Evolutionary conservation across 2,797 vertebrate species (phyloP).

Genomic region (Sphenodon punctatus): DNA sequence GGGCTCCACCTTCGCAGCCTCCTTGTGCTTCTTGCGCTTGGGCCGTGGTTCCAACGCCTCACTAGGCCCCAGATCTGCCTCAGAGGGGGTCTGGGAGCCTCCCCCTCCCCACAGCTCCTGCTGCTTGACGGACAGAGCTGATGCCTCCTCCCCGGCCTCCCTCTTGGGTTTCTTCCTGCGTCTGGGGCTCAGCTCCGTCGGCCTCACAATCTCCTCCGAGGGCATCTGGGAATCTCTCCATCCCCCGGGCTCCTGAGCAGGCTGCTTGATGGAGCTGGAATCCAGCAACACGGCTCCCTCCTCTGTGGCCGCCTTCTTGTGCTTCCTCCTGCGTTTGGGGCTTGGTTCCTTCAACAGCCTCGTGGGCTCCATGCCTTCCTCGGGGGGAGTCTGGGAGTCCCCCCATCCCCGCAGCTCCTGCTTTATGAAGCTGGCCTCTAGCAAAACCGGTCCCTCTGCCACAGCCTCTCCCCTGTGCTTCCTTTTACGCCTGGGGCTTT

Average conservation of each 20-base stretch:
- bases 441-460: background rate
- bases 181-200: no score
- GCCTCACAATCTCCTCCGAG: background rate
- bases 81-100: no score
- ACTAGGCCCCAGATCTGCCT: background rate
- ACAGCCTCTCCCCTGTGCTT: conserved; percentile 47
- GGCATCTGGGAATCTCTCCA: background rate
- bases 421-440: no score
- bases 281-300: rapidly evolving
- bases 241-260: background rate
- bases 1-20: background rate
- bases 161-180: background rate
- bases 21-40: background rate
- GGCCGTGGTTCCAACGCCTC: background rate
- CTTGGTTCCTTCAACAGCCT: background rate
- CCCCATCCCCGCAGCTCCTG: no score
- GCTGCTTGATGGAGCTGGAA: no score
- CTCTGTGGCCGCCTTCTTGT: background rate
- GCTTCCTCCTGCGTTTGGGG: background rate
- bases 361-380: background rate
- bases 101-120: background rate
- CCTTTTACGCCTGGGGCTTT: conserved; percentile 25
- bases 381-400: no score
- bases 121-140: background rate
- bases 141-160: background rate